These are phyloP conservation scores for Cyphotilapia sp. DNA, from an alignment of 2,113 vertebrate genomes.

Conservation along the genomic window DNA sequence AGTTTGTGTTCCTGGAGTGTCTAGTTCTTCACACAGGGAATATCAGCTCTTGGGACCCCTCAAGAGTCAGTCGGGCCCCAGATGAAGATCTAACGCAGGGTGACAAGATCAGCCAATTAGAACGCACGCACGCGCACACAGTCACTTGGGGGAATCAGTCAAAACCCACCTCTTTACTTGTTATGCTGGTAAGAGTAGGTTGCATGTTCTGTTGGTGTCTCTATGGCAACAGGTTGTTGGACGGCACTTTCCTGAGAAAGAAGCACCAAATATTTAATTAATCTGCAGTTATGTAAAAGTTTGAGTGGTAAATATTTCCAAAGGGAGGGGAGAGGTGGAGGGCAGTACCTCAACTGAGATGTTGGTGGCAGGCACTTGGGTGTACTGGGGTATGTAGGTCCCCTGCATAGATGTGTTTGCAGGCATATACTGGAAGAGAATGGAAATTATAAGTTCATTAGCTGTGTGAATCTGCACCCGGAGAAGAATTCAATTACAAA, in stretches of 20 bases:
- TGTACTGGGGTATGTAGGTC: conserved; percentile 84
- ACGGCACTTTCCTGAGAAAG: conserved; percentile 77
- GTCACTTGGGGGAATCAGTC: background rate
- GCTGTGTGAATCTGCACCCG: background rate
- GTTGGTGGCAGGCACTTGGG: conserved; percentile 80
- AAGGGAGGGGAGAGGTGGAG: background rate
- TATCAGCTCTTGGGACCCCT: conserved; percentile 1
- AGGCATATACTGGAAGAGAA: conserved; percentile 76
- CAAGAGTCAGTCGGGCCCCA: conserved; percentile 4
- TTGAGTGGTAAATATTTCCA: background rate
- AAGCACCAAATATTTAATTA: background rate
- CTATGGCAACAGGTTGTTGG: conserved; percentile 81
- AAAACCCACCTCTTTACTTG: conserved; percentile 73
- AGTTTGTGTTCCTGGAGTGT: conserved; percentile 26
- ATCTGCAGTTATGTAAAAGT: background rate
- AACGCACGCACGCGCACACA: rapidly evolving
- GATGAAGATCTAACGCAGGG: conserved; percentile 26
- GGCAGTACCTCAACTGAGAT: conserved; percentile 81
- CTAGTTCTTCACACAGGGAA: background rate
- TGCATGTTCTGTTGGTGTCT: conserved; percentile 81
- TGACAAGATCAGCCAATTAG: background rate
- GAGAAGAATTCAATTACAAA: background rate
- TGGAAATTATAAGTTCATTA: background rate
- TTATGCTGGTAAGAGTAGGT: conserved; percentile 86
- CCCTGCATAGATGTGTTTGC: conserved; percentile 83